Evolutionary conservation across 1,140 invertebrate genomes (phyloP), one percentile per base, ranked within the genome.

Genomic region (Globodera rostochiensis): DNA sequence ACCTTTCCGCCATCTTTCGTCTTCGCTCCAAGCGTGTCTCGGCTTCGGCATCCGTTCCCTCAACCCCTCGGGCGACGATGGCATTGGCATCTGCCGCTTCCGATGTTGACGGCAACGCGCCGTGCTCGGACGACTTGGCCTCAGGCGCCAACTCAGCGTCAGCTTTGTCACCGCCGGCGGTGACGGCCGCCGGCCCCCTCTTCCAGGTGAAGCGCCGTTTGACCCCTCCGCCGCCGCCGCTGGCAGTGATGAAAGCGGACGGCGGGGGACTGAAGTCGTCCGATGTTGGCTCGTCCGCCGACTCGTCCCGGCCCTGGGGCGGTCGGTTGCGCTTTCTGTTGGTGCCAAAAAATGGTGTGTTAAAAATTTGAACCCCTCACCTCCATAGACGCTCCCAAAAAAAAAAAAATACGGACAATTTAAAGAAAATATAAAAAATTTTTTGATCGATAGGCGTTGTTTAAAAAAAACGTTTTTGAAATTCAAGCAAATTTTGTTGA

Each of bases 1-100:
- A 76, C 74, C 74, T 76, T 76, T 76, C 74, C 57, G 50, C 74
- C 74, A 76, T 76, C 21, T 76, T 57, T 19, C 46, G 49, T 57
- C 47, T n/a, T 6, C 57, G 57, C 13, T n/a, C 57, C 57, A 11
- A 21, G 57, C 57, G 57, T 19, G 11, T 15, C 57, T 13, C 19
- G 13, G 57, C 57, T 15, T 36, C 36, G 36, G 57, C 57, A 13
- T 11, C 57, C 19, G 57, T 64, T 6, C 13, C 66, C 46, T 53
- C 49, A 21, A 36, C 46, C 36, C 19, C 19, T 50, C 19, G 13
- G 36, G 4, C 13, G 15, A n/a, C 13, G 15, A n/a, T 45, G 15
- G 36, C 8, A 53, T 15, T 47, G 46, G 19, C 57, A n/a, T 19
- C 46, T 13, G 53, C 7, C 15, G 19, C 36, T 36, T 45, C 15